Base-by-base conservation (phyloP, 2,797 vertebrate genomes). In the Microhierax caerulescens region DNA sequence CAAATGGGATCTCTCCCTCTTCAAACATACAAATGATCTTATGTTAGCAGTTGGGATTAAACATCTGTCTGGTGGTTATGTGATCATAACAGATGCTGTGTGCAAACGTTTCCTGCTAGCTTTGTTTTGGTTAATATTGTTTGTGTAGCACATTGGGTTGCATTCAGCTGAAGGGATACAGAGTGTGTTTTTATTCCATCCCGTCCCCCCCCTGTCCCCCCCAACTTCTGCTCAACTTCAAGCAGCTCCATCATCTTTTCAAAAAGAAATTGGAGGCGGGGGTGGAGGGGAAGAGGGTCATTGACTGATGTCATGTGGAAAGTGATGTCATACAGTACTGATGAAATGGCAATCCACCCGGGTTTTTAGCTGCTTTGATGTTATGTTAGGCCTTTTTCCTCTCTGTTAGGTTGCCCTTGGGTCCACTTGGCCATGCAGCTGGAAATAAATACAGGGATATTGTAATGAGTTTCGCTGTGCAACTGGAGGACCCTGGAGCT, bases 61-160 rank as follows among this genome's bases (percentile, higher is more conserved):
- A 99, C 99, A 99, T 99, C 99, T 99, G 99, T 98, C 98, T 99
- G 97, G 97, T 98, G 99, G 99, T 99, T 98, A 98, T 98, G 99
- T 98, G 98, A 98, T 98, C 98, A 97, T 98, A 99, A 98, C 99
- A 99, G 99, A 99, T 99, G 99, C 98, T 99, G 98, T 97, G 98
- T 96, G 96, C 97, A 97, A 97, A 97, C 97, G 98, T 97, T 98
- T 98, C 98, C 98, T 98, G 98, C 98, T 98, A 98, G 98, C 98
- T 98, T 98, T 99, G 98, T 99, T 99, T 99, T 97, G 96, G 94
- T 98, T 98, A 98, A 98, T 98, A 98, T 97, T 98, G 98, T 98
- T 98, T 98, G 98, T 98, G 97, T 97, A 98, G 97, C 96, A 98
- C 98, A 98, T 93, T 98, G 98, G 97, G 98, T 96, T 98, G 98